Conservation (phyloP, 2,113 vertebrate genomes). For the Monarcha castaneiventris region DNA sequence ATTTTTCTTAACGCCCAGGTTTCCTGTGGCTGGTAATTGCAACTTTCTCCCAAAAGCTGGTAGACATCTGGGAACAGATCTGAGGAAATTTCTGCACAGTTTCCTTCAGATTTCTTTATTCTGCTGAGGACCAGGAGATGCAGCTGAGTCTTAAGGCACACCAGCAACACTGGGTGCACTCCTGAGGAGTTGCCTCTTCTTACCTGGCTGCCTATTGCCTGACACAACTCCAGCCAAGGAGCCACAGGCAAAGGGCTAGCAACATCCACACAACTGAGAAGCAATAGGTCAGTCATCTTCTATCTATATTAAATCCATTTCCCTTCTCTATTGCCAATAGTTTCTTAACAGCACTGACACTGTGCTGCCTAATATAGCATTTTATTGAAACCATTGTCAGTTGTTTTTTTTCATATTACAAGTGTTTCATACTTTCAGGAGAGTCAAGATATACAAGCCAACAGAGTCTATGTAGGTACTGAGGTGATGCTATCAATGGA, state of each 20-base stretch:
- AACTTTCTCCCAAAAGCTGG: background rate
- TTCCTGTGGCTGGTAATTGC: background rate
- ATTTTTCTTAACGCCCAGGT: background rate
- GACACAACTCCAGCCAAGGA: background rate
- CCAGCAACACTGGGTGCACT: background rate
- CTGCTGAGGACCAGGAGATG: background rate
- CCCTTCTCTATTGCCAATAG: background rate
- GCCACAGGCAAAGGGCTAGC: background rate
- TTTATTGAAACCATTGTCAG: background rate
- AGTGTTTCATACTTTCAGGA: background rate
- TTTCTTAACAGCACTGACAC: background rate
- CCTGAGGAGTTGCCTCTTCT: background rate
- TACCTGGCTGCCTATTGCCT: background rate
- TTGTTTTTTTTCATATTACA: background rate
- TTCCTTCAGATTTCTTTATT: background rate
- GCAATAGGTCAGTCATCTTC: background rate
- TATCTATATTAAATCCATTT: background rate
- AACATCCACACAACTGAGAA: background rate
- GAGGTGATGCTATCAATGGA: background rate
- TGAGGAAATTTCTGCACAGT: background rate
- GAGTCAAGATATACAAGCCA: background rate
- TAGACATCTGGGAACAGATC: background rate
- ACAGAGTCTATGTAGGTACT: background rate
- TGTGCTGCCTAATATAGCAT: background rate
- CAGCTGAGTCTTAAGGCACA: rapidly evolving